phyloP scores from a whole-genome alignment of 2,797 vertebrate species.

The Agapornis canus region DNA sequence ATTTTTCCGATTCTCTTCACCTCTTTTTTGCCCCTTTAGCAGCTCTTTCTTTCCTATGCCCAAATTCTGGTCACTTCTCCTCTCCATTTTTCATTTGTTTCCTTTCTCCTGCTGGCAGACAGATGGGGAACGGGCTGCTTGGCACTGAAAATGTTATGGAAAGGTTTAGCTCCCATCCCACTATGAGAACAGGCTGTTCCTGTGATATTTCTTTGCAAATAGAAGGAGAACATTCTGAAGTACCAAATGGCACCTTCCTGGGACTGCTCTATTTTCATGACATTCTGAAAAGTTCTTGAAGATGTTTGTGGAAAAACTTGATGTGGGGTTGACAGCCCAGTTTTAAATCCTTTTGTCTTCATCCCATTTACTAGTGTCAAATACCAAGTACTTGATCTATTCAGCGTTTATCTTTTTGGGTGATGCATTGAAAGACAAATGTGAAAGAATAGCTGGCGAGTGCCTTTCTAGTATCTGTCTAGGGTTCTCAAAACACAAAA shows the following conservation, averaged over 20 bases:
- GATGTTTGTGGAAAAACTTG: not conserved
- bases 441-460: not conserved
- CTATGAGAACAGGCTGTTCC: conserved; percentile 59
- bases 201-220: conserved; percentile 57
- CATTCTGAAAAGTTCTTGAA: not conserved
- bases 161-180: conserved; percentile 41
- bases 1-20: not conserved
- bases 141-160: conserved; percentile 36
- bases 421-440: not conserved
- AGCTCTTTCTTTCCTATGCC: conserved; percentile 35
- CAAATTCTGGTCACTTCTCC: not conserved
- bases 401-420: not conserved
- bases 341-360: not conserved
- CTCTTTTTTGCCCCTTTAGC: not conserved
- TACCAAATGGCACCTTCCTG: conserved; percentile 40
- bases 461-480: not conserved
- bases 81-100: conserved; percentile 54
- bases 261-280: conserved; percentile 21
- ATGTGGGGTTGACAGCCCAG: not conserved
- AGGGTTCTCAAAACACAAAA: not conserved
- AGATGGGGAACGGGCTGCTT: conserved; percentile 55
- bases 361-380: not conserved
- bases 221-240: not conserved
- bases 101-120: conserved; percentile 49
- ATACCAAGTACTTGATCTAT: not conserved